Evolutionary conservation across 2,888 invertebrate genomes (phyloP).

Genomic region (Oxyteleia sp.): DNA sequence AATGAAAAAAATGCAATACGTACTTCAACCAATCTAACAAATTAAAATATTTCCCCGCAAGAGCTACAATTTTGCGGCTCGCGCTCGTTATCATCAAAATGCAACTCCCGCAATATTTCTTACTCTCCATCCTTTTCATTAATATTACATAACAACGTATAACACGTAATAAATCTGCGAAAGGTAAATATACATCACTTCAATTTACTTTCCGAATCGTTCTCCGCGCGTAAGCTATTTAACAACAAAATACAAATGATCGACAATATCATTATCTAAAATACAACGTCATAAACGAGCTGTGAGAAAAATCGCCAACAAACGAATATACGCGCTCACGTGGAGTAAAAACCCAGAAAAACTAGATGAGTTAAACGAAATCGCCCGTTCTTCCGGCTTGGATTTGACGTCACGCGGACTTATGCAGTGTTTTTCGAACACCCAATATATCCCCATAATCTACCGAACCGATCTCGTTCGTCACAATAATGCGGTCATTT

Average conservation of each 20-base stretch:
- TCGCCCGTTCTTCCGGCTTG: constrained; percentile 10
- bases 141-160: not conserved
- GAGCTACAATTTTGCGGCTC: too few relatives aligned
- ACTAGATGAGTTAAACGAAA: not conserved
- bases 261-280: constrained; percentile 7
- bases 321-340: not conserved
- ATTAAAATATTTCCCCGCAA: too few relatives aligned
- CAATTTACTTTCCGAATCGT: constrained; percentile 9
- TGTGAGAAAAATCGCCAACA: constrained; percentile 7
- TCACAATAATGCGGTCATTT: constrained; percentile 67
- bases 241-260: not conserved
- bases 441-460: constrained; percentile 44
- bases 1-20: too few relatives aligned
- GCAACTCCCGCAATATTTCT: too few relatives aligned
- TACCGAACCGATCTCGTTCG: constrained; percentile 45
- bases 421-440: constrained; percentile 38
- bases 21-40: too few relatives aligned
- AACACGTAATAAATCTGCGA: not conserved
- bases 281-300: not conserved
- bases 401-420: constrained; percentile 24
- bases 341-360: not conserved
- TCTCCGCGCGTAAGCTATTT: not conserved
- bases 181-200: not conserved
- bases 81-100: too few relatives aligned
- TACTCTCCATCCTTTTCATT: not conserved